Evolutionary conservation across 2,113 vertebrate species (phyloP).

Genomic region (Donacobius atricapilla): DNA sequence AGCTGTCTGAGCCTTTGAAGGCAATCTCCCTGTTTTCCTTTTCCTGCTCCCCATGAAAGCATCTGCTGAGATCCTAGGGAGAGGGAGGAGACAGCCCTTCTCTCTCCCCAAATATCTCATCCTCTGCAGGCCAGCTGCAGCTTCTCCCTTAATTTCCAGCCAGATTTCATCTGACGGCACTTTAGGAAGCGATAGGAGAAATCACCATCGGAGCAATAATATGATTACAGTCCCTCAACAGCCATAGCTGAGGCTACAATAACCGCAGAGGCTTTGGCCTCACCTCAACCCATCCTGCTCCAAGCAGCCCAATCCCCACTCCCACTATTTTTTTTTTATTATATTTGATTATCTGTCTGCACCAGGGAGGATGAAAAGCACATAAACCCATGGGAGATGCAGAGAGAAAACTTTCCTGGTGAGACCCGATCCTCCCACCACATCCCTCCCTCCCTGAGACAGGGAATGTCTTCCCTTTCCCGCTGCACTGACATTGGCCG

Average conservation of each 20-base stretch:
- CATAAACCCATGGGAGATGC: rapidly evolving
- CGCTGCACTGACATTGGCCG: neutral
- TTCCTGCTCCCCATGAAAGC: neutral
- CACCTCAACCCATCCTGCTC: neutral
- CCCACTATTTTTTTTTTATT: neutral
- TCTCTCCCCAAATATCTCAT: neutral
- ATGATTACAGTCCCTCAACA: conserved; percentile 2
- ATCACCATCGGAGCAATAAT: neutral
- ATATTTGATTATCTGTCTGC: neutral
- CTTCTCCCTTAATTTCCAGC: conserved; percentile 15
- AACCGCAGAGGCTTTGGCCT: neutral
- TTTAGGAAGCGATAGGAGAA: neutral
- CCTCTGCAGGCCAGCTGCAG: neutral
- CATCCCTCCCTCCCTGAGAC: neutral
- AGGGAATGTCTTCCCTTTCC: neutral
- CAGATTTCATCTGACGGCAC: conserved; percentile 1
- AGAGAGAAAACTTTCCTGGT: neutral
- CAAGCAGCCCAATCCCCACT: rapidly evolving
- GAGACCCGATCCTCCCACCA: rapidly evolving
- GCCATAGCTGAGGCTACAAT: neutral
- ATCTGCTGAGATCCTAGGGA: neutral
- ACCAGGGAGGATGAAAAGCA: neutral
- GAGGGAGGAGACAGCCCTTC: neutral
- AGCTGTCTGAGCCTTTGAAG: conserved; percentile 32
- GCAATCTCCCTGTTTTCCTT: neutral